Conservation (phyloP, 1,140 invertebrate species). For the Bombus picipes region DNA sequence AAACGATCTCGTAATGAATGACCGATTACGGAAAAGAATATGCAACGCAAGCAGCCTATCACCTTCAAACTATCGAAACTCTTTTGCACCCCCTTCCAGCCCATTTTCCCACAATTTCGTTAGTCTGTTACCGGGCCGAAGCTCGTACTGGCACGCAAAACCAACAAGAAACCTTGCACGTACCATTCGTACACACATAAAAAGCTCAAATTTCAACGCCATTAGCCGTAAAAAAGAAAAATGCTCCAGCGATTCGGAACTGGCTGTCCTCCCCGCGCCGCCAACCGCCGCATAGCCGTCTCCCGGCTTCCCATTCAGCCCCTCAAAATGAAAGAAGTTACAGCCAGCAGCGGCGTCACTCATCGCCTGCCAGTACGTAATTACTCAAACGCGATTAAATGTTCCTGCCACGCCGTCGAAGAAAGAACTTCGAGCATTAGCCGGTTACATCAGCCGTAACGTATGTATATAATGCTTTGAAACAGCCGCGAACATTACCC, state of each 20-base stretch:
- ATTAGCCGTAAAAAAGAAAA: slow-evolving; percentile 35
- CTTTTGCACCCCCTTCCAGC: not conserved
- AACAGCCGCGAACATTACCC: slow-evolving; percentile 69
- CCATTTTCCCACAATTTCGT: not conserved
- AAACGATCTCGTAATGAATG: not conserved
- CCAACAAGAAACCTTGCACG: not conserved
- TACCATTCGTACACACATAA: slow-evolving; percentile 19
- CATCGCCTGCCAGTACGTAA: slow-evolving; percentile 63
- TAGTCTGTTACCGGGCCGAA: not conserved
- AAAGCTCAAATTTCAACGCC: slow-evolving; percentile 38
- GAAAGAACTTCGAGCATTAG: slow-evolving; percentile 59
- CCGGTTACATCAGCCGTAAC: slow-evolving; percentile 47
- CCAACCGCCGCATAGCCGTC: not conserved
- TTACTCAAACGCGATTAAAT: slow-evolving; percentile 66
- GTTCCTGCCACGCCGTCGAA: slow-evolving; percentile 24
- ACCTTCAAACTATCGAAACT: slow-evolving; percentile 1
- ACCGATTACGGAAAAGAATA: not conserved
- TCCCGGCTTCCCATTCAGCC: too few species aligned
- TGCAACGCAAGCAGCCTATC: not conserved
- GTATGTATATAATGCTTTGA: slow-evolving; percentile 67
- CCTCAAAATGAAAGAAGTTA: slow-evolving; percentile 33
- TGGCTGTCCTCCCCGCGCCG: not conserved
- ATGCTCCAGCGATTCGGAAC: slow-evolving; percentile 2
- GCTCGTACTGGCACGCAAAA: slow-evolving; percentile 3
- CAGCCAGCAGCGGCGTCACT: slow-evolving; percentile 36